These are phyloP conservation scores for Archips crataeganus DNA, from an alignment of 2,888 invertebrate genomes.

Conservation along the genomic window DNA sequence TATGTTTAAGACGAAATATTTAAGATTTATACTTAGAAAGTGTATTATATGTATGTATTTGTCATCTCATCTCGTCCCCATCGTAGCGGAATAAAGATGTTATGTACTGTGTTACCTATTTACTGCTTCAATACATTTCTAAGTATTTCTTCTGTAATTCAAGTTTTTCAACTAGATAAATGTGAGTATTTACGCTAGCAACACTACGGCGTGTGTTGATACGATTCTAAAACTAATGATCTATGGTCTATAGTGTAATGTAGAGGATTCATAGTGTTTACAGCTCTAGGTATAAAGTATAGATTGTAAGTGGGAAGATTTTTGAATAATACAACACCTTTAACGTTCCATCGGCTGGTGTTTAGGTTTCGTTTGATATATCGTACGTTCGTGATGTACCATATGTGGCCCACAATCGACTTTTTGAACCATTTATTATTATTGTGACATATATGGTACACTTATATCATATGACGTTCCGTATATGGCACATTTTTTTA, in stretches of 20 bases:
- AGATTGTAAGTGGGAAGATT: constrained; percentile 60
- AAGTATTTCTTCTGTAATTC: constrained; percentile 19
- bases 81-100: constrained; percentile 13
- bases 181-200: background rate
- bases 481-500: background rate
- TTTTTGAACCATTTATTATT: background rate
- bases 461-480: background rate
- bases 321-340: constrained; percentile 22
- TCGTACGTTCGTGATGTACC: background rate
- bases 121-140: constrained; percentile 14
- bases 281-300: constrained; percentile 58
- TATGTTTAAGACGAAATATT: constrained; percentile 20
- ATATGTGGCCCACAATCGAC: too few species aligned
- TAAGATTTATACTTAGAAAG: constrained; percentile 26
- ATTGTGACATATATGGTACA: background rate
- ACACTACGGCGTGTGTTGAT: background rate
- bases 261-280: constrained; percentile 57
- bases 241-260: constrained; percentile 48
- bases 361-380: constrained; percentile 17
- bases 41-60: constrained; percentile 23
- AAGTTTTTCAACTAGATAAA: constrained; percentile 8
- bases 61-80: constrained; percentile 7
- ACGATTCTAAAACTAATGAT: constrained; percentile 1
- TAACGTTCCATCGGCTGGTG: constrained; percentile 23
- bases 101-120: constrained; percentile 8